A percentile compares a stretch with the other conserved stretches of the same genome.
These are phyloP conservation scores for Procavia capensis DNA, from an alignment of 2,113 vertebrate species.

Conservation along the genomic window DNA sequence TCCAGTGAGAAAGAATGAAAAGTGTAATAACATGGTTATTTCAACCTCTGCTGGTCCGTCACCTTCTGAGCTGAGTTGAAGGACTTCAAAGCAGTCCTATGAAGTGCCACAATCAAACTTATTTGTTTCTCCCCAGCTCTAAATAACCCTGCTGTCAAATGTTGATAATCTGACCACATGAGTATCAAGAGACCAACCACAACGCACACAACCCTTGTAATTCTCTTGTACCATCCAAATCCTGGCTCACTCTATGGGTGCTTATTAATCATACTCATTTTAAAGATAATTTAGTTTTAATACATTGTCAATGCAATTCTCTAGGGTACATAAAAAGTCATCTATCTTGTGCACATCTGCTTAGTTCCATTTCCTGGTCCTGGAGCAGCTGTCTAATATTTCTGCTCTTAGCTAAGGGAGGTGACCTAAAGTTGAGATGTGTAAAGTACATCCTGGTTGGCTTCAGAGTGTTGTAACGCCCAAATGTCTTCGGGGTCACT, in stretches of 20 bases:
- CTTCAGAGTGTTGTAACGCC: not conserved
- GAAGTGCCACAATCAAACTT: not conserved
- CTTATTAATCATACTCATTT: constrained; percentile 65
- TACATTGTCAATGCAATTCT: constrained; percentile 62
- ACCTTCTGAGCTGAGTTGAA: not conserved
- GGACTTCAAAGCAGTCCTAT: rapidly evolving
- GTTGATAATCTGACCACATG: not conserved
- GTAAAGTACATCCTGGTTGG: not conserved
- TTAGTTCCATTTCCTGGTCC: not conserved
- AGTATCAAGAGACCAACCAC: not conserved
- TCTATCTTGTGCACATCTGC: constrained; percentile 35
- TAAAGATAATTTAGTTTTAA: constrained; percentile 71
- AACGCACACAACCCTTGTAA: not conserved
- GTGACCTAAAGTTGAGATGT: not conserved
- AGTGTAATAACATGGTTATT: rapidly evolving
- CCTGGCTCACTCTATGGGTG: not conserved
- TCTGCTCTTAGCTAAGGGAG: constrained; percentile 34
- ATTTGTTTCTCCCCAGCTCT: not conserved
- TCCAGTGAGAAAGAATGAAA: not conserved
- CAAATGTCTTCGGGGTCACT: constrained; percentile 42
- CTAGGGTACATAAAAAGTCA: constrained; percentile 26
- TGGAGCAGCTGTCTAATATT: not conserved
- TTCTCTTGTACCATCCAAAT: not conserved
- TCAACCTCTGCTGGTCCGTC: not conserved
- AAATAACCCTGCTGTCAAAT: rapidly evolving